These are phyloP conservation scores for Araneus ventricosus DNA, from an alignment of 1,140 invertebrate species.

Conservation along the genomic window DNA sequence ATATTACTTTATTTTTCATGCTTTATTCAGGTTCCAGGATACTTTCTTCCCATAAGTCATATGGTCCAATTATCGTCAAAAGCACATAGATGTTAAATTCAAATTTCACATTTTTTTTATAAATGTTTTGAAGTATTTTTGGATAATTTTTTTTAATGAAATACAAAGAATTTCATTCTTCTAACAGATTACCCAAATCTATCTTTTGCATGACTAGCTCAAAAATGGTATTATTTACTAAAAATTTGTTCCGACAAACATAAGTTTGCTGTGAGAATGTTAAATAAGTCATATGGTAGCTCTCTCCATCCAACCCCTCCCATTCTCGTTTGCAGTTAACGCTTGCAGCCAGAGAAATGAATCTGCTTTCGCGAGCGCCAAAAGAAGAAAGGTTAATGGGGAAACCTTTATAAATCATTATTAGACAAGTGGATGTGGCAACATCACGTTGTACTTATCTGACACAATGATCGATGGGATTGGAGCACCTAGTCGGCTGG, in stretches of 20 bases:
- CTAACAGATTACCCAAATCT: no score
- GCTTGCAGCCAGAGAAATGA: not conserved
- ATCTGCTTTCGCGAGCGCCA: constrained; percentile 36
- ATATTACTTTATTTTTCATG: no score
- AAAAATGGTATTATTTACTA: no score
- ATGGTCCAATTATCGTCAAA: no score
- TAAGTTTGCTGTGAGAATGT: not conserved
- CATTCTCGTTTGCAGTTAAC: not conserved
- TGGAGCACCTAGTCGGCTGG: constrained; percentile 39
- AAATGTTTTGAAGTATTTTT: no score
- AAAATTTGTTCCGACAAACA: not conserved
- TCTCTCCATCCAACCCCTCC: not conserved
- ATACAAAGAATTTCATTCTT: no score
- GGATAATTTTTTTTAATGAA: no score
- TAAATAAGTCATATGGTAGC: not conserved
- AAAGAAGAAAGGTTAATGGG: constrained; percentile 72
- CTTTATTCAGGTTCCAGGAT: no score
- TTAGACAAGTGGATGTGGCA: constrained; percentile 73
- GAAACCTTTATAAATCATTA: constrained; percentile 74
- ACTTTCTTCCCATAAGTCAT: no score
- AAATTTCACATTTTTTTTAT: no score
- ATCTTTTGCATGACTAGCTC: no score
- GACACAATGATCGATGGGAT: constrained; percentile 68
- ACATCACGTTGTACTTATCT: constrained; percentile 65
- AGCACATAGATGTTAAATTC: no score